Base-by-base conservation (phyloP, 2,888 invertebrate genomes). In the Dryococelus australis region DNA sequence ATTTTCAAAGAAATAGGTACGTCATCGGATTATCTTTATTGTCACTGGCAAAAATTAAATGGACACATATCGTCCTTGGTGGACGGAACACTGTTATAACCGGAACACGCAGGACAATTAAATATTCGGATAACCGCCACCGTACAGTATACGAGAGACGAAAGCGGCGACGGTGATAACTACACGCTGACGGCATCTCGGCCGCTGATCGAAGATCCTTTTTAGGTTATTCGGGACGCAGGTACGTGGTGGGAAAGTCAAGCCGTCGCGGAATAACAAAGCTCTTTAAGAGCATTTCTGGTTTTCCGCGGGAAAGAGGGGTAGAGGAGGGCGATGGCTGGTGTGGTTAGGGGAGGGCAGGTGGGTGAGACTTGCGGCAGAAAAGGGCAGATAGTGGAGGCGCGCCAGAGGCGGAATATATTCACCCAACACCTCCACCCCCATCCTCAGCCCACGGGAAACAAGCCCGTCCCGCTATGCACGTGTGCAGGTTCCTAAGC, bases 261-360 rank as follows among this genome's bases (percentile, higher is more conserved):
- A 65, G 65, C 65, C 65, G 24, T 1, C 65, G 65, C 65, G 65
- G 65, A 65, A 65, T 65, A 65, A 65, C 65, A 65, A 65, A 65
- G 65, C 65, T 65, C 65, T 65, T 65, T 65, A 65, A 65, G 51
- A 65, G 65, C 65, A n/a, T 65, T 65, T 65, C 65, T 20, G 65
- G 65, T 20, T 10, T 65, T 65, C 24, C 65, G 24, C n/a, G 65
- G 24, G 65, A 27, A 27, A 24, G 43, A 5, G 28, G 2, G 35
- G 84, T 35, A n/a, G 43, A 24, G 27, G 43, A 28, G n/a, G n/a
- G n/a, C n/a, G n/a, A n/a, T n/a, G n/a, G n/a, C n/a, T n/a, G n/a
- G n/a, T n/a, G n/a, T n/a, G n/a, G n/a, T n/a, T n/a, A n/a, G n/a
- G n/a, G n/a, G n/a, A n/a, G n/a, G n/a, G n/a, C n/a, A n/a, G n/a